phyloP scores from a whole-genome alignment of 2,888 invertebrate genomes.

The Frankliniella intonsa region DNA sequence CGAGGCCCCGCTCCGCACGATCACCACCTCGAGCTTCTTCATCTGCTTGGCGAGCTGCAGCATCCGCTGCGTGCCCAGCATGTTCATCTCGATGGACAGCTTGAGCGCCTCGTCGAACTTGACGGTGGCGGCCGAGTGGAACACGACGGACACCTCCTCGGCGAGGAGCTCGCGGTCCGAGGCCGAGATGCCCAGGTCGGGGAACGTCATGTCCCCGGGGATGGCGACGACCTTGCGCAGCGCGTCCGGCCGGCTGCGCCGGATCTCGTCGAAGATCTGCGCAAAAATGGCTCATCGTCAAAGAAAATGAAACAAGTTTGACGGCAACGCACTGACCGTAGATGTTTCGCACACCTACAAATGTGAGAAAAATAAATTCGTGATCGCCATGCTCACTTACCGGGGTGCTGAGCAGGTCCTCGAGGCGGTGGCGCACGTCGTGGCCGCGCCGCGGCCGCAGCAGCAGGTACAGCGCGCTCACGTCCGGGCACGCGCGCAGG shows the following conservation, averaged over 20 bases:
- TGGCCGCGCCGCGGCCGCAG: slow-evolving; percentile 44
- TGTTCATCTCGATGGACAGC: slow-evolving; percentile 22
- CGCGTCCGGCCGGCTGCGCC: neutral
- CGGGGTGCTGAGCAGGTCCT: neutral
- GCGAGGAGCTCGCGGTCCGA: neutral
- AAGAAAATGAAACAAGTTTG: no score
- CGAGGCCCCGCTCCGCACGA: neutral
- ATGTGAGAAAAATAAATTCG: no score
- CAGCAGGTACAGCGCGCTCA: slow-evolving; percentile 48
- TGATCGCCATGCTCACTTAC: no score
- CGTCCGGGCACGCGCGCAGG: slow-evolving; percentile 48
- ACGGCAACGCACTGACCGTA: no score
- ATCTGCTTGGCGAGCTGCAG: neutral
- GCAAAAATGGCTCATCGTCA: no score
- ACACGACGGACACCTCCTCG: slow-evolving; percentile 22
- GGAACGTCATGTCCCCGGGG: slow-evolving; percentile 1
- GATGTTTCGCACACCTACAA: no score
- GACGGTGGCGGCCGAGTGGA: slow-evolving; percentile 14
- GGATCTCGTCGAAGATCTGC: slow-evolving; percentile 9
- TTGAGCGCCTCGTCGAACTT: slow-evolving; percentile 22
- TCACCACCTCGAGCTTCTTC: slow-evolving; percentile 19
- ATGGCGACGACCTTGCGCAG: neutral
- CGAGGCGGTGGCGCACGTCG: neutral
- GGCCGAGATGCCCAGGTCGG: neutral
- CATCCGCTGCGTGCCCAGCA: slow-evolving; percentile 5